These are phyloP conservation scores for Lordiphosa andalusiaca DNA, from an alignment of 2,888 invertebrate genomes.

Conservation along the genomic window DNA sequence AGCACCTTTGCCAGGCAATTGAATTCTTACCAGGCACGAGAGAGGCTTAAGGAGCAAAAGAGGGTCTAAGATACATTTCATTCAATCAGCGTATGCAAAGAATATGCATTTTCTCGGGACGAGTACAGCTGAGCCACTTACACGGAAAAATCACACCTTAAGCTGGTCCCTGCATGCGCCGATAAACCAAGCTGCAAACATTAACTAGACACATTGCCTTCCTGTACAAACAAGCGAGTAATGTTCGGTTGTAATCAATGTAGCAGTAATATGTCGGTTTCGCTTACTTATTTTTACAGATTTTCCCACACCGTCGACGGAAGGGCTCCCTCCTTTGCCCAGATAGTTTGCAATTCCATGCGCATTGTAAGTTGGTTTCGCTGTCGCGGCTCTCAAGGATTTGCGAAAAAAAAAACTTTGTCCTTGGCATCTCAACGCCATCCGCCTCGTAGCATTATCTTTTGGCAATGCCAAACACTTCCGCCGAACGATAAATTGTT, in stretches of 20 bases:
- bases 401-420: slow-evolving; percentile 62
- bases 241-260: slow-evolving; percentile 58
- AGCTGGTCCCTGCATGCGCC: not conserved
- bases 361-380: slow-evolving; percentile 40
- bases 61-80: slow-evolving; percentile 25
- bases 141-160: slow-evolving; percentile 6
- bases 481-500: slow-evolving; percentile 66
- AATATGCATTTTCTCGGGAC: slow-evolving; percentile 5
- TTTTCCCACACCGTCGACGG: slow-evolving; percentile 41
- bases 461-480: slow-evolving; percentile 69
- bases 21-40: slow-evolving; percentile 2
- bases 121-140: slow-evolving; percentile 1
- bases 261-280: slow-evolving; percentile 69
- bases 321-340: slow-evolving; percentile 7
- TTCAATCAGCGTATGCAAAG: slow-evolving; percentile 38
- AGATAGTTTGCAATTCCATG: slow-evolving; percentile 54
- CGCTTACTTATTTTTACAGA: slow-evolving; percentile 63
- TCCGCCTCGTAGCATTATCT: slow-evolving; percentile 43
- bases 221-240: slow-evolving; percentile 5
- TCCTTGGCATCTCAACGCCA: slow-evolving; percentile 39
- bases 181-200: slow-evolving; percentile 15
- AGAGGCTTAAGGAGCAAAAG: not conserved
- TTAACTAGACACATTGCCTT: slow-evolving; percentile 17
- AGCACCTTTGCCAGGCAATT: slow-evolving; percentile 13
- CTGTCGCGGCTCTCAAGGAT: slow-evolving; percentile 45